A percentile compares a stretch with the other conserved stretches of the same genome.
Evolutionary conservation across 2,888 invertebrate species (phyloP).

Genomic region (Trichogramma dendrolimi): DNA sequence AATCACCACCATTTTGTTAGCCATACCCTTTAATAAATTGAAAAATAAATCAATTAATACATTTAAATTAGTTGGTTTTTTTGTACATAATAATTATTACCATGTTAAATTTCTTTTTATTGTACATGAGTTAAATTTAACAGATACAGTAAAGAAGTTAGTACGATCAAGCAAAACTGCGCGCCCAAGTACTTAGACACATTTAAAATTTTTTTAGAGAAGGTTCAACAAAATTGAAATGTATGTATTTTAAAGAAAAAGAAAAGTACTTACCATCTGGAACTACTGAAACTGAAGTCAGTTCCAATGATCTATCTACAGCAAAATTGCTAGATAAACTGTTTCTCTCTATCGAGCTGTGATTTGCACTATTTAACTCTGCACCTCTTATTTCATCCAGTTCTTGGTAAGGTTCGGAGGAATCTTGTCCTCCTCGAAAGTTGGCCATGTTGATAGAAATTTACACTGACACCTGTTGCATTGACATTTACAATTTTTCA

Average conservation of each 20-base stretch:
- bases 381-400: constrained; percentile 41
- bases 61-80: constrained; percentile 5
- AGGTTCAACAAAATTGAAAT: neutral
- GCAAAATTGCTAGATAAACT: constrained; percentile 32
- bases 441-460: constrained; percentile 34
- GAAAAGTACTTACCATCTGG: constrained; percentile 64
- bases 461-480: neutral
- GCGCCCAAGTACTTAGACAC: neutral
- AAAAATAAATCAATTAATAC: neutral
- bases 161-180: neutral
- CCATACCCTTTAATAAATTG: constrained; percentile 27
- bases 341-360: constrained; percentile 27
- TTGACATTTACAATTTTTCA: too few relatives aligned
- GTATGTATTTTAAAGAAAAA: neutral
- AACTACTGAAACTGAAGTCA: constrained; percentile 74
- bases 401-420: constrained; percentile 43
- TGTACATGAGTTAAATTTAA: constrained; percentile 3
- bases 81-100: constrained; percentile 4
- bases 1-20: constrained; percentile 21
- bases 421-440: constrained; percentile 33
- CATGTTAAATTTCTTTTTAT: constrained; percentile 8
- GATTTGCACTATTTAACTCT: constrained; percentile 37
- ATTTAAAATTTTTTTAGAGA: neutral
- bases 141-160: constrained; percentile 3
- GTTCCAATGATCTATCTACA: constrained; percentile 58